Percentiles rank a stretch among this genome's conserved stretches.
Evolutionary conservation across 1,140 invertebrate genomes (phyloP).

Genomic region (Halesus radiatus): DNA sequence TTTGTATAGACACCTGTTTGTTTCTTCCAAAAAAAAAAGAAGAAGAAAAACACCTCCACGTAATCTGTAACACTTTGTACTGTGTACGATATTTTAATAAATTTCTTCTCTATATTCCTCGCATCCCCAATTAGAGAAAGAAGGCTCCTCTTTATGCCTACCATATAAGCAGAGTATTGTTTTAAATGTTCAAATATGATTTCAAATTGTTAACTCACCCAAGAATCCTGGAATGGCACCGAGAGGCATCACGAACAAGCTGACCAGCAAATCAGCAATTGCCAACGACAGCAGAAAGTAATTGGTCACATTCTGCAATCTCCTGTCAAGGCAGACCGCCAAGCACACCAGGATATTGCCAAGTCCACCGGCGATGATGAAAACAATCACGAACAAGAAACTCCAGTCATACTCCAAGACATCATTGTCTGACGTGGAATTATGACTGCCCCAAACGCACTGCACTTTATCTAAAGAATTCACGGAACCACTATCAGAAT

Average conservation of each 20-base stretch:
- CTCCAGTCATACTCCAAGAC: slow-evolving; percentile 50
- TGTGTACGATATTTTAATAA: no score
- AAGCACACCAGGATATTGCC: slow-evolving; percentile 94
- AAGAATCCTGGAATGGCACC: slow-evolving; percentile 88
- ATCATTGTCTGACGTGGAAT: not conserved
- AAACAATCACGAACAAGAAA: slow-evolving; percentile 42
- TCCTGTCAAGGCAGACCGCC: slow-evolving; percentile 86
- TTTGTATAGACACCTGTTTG: no score
- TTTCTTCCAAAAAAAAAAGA: no score
- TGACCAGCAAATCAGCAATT: slow-evolving; percentile 93
- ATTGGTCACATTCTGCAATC: slow-evolving; percentile 94
- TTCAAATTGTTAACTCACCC: slow-evolving; percentile 73
- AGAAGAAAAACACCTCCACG: no score
- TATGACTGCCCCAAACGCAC: slow-evolving; percentile 29
- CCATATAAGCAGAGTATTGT: not conserved
- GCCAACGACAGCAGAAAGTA: slow-evolving; percentile 95
- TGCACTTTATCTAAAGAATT: slow-evolving; percentile 33
- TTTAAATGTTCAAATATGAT: not conserved
- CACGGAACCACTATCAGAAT: not conserved
- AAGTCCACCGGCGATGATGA: slow-evolving; percentile 78
- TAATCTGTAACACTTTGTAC: no score
- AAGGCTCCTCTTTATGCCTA: no score
- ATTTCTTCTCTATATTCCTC: no score
- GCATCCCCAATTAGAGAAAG: no score
- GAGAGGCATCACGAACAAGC: slow-evolving; percentile 91